Evolutionary conservation across 2,797 vertebrate genomes (phyloP), one percentile per base, ranked within the genome.

Genomic region (Sciaenops ocellatus): DNA sequence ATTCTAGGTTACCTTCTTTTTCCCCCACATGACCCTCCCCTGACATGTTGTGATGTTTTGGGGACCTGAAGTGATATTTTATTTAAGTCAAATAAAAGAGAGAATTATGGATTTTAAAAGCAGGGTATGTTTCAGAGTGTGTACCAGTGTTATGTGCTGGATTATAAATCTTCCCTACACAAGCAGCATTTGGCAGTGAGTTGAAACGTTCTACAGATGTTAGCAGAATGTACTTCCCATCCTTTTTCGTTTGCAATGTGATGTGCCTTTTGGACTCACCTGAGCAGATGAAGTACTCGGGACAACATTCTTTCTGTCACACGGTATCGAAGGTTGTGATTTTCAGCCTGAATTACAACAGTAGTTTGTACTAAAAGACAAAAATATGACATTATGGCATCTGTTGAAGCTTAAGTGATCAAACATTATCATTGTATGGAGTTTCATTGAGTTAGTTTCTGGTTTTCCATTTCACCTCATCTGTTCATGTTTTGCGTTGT

Each of bases 1-100:
- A 62, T 73, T 66, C 6, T 47, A 48, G 15, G 24, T 69, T 52
- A 15, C 5, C 46, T 24, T 69, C 9, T 15, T 26, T 55, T 60
- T n/a, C 72, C 59, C 24, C 73, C 11, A 76, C 63, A 65, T 42
- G 48, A 28, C 47, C 54, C 7, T 78, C 26, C 51, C 69, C 50
- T 1, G 2, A 72, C 55, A 71, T 76, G 34, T 62, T 61, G 76
- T 76, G 59, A 72, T 60, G 52, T 76, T 80, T 73, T 12, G 28
- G 77, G 72, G 41, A 38, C 79, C 68, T 84, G 69, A 88, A 80
- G 20, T 87, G 22, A 64, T 80, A 64, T 87, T 82, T 90, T 87
- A 86, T 93, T 91, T 72, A 80, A 90, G 52, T 78, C 4, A 85
- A 92, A 90, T 85, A 87, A 92, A 91, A 78, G 12, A 67, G 59